phyloP scores from a whole-genome alignment of 1,140 invertebrate genomes.

The Pinna nobilis region DNA sequence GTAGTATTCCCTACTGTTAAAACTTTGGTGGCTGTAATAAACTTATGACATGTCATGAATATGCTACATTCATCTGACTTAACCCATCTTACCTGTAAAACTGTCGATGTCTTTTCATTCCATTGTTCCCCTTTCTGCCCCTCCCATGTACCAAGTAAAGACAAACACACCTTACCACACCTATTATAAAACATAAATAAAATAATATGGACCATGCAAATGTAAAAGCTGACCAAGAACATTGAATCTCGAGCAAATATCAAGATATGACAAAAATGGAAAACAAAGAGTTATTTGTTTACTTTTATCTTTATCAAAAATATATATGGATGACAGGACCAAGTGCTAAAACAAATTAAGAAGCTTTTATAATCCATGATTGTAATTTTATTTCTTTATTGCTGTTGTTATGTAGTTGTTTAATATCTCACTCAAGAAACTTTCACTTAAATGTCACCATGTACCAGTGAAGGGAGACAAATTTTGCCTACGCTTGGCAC shows the following conservation, averaged over 20 bases:
- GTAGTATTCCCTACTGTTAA: too few relatives aligned
- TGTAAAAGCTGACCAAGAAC: background rate
- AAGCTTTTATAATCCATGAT: too few relatives aligned
- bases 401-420: too few relatives aligned
- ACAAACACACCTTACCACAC: constrained; percentile 62
- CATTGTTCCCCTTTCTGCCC: constrained; percentile 61
- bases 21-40: too few relatives aligned
- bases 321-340: too few relatives aligned
- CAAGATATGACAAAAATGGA: background rate
- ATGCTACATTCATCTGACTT: too few relatives aligned
- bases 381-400: too few relatives aligned
- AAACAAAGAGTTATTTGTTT: background rate
- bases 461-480: too few relatives aligned
- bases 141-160: constrained; percentile 62
- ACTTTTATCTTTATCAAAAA: background rate
- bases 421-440: background rate
- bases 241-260: background rate
- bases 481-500: too few relatives aligned
- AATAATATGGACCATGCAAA: background rate
- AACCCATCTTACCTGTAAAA: constrained; percentile 55
- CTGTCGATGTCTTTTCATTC: constrained; percentile 53
- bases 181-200: constrained; percentile 10
- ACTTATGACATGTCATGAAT: too few relatives aligned
- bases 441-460: background rate
- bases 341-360: too few relatives aligned